Evolutionary conservation across 2,113 vertebrate genomes (phyloP), one percentile per base, ranked within the genome.

Genomic region (Lates calcarifer): DNA sequence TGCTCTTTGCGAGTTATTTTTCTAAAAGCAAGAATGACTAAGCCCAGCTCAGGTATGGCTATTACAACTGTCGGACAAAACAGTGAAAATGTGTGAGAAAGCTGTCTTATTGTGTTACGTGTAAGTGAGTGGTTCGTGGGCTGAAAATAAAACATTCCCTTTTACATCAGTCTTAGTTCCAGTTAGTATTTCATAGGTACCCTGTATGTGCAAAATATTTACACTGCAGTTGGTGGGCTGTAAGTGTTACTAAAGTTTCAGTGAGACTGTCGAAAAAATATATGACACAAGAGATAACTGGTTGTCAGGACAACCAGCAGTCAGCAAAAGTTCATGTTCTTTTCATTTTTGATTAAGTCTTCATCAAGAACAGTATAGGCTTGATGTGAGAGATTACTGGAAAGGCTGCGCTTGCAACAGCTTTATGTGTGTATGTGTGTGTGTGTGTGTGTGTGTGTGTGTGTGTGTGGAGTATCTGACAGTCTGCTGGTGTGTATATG

Each of bases 321-420:
- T 81, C 74, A 83, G 77, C 81, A 82, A 62, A 79, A 74, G 71
- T 75, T 76, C 37, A 43, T 39, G 41, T 74, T 72, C 57, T 77
- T 83, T 86, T 75, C 37, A n/a, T 71, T 80, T 82, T 63, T 86
- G 64, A 84, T 84, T 80, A 78, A 73, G 65, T 66, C 41, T 53
- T 73, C 77, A 72, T 84, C 49, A 86, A 63, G 66, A 70, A 74
- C 13, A 70, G 79, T 6, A 64, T 26, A 58, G 22, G 61, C 67
- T 56, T 55, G 29, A 90, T 86, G 67, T 51, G 31, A 37, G 74
- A 83, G 90, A 91, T 92, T 56, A 88, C 60, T 45, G 58, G 47
- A 74, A 79, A 71, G 60, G 79, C 81, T 79, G 71, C 0, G 35
- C 60, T 76, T 83, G 79, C 69, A 66, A 65, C 62, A 69, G 57